Base-by-base conservation (phyloP, 2,888 invertebrate genomes). In the Agapostemon virescens region DNA sequence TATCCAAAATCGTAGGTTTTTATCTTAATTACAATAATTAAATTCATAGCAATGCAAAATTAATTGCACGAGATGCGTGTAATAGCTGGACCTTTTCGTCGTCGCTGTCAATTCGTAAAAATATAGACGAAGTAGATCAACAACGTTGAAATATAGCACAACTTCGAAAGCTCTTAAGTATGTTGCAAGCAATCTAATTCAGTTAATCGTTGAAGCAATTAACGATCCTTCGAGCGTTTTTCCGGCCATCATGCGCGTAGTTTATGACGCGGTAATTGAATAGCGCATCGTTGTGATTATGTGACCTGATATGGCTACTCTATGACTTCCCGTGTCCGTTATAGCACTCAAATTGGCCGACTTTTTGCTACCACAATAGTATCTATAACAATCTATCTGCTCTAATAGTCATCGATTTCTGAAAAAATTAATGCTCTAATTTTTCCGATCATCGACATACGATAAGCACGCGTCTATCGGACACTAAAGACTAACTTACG, bases 261-360 rank as follows among this genome's bases (percentile, higher is more conserved):
- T 81, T 81, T 81, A 81, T 79, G 79, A 74, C 67, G 26, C 74
- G 42, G 70, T 74, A 74, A 81, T 81, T 79, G 81, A 81, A 81
- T 81, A 70, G 79, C 78, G 20, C 69, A 77, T 38, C 77, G 69
- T 30, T 49, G 33, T 49, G 73, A 81, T 81, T 81, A 81, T 79
- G 79, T 79, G 79, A 74, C 61, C 74, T 45, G 79, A 74, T 74
- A 55, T 63, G 55, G 74, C 67, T 15, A 6, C 55, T 26, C 55
- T 81, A 74, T 61, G 74, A 81, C 81, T 79, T 79, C 81, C 81
- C 79, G 79, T 74, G 63, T 45, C 20, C 79, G 74, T 45, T 67
- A 74, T 70, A 55, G 61, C 69, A 42, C 70, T 74, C 63, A 7
- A 49, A 74, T 79, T 74, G 70, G 17, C 61, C 74, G 36, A 0